phyloP scores from a whole-genome alignment of 1,140 invertebrate genomes.

The Solenopsis fugax region DNA sequence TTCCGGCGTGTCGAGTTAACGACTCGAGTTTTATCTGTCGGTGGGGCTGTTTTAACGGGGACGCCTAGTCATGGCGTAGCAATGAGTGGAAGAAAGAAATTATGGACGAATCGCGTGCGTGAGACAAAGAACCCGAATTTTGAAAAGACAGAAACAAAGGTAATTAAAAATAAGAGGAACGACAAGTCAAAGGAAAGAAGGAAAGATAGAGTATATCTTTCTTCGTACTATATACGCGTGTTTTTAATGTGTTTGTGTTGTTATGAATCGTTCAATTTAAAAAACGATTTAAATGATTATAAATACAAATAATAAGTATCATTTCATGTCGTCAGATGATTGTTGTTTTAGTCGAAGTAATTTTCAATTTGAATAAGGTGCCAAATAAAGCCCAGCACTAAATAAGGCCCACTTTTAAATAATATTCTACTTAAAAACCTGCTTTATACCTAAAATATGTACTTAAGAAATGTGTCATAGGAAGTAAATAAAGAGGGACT shows the following conservation, averaged over 20 bases:
- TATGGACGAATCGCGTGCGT: conserved; percentile 15
- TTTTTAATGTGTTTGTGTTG: not conserved
- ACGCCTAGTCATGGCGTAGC: conserved; percentile 13
- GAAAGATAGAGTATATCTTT: conserved; percentile 17
- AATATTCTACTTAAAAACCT: too few species aligned
- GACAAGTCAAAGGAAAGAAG: not conserved
- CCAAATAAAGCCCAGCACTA: too few species aligned
- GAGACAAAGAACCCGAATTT: conserved; percentile 51
- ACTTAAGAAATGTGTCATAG: too few species aligned
- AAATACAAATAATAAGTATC: too few species aligned
- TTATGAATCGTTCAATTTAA: too few species aligned
- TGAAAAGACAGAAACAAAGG: conserved; percentile 53
- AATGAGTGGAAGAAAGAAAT: conserved; percentile 51
- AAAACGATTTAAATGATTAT: too few species aligned
- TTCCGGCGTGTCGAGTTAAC: conserved; percentile 86
- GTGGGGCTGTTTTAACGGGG: conserved; percentile 52
- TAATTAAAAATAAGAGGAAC: conserved; percentile 38
- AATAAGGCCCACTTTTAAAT: too few species aligned
- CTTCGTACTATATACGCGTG: not conserved
- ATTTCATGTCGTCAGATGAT: too few species aligned
- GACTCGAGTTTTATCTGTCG: conserved; percentile 82
- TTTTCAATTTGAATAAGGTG: not conserved
- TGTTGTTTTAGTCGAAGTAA: not conserved
- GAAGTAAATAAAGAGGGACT: too few species aligned
- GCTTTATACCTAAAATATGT: too few species aligned